These are phyloP conservation scores for Drosophila sp. DNA, from an alignment of 1,140 invertebrate genomes.

Conservation along the genomic window DNA sequence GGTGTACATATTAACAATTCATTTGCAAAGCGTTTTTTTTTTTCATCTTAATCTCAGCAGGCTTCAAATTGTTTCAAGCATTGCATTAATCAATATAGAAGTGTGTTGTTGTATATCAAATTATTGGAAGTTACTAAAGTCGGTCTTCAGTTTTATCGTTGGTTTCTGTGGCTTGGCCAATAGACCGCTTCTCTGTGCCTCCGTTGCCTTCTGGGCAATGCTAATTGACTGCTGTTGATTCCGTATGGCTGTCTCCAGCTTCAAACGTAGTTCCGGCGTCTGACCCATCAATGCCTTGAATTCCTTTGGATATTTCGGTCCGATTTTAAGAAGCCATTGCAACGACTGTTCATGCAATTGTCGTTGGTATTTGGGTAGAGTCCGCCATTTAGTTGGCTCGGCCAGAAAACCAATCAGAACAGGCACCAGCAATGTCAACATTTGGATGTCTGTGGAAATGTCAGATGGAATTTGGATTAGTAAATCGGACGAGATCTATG, in stretches of 20 bases:
- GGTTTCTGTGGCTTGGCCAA: slow-evolving; percentile 86
- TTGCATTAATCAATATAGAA: slow-evolving; percentile 17
- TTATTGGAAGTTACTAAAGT: slow-evolving; percentile 94
- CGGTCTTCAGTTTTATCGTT: slow-evolving; percentile 97
- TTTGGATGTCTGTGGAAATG: slow-evolving; percentile 89
- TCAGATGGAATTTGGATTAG: not conserved
- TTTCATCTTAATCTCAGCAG: not conserved
- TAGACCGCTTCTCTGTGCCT: slow-evolving; percentile 82
- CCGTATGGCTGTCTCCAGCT: slow-evolving; percentile 93
- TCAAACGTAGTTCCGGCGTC: slow-evolving; percentile 89
- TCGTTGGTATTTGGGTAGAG: slow-evolving; percentile 86
- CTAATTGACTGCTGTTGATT: slow-evolving; percentile 87
- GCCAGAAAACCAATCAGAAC: slow-evolving; percentile 93
- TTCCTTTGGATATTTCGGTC: slow-evolving; percentile 95
- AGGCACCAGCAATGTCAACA: slow-evolving; percentile 93
- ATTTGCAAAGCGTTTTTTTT: slow-evolving; percentile 39
- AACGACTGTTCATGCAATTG: slow-evolving; percentile 93
- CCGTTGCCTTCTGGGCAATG: slow-evolving; percentile 83
- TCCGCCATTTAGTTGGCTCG: slow-evolving; percentile 86
- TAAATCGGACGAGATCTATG: not conserved
- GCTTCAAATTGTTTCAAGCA: slow-evolving; percentile 15
- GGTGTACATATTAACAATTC: slow-evolving; percentile 18
- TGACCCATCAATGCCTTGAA: slow-evolving; percentile 95
- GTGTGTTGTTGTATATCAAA: slow-evolving; percentile 1
- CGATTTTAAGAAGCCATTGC: slow-evolving; percentile 94